Base-by-base conservation (phyloP, 2,797 vertebrate genomes). In the Muscicapa striata region DNA sequence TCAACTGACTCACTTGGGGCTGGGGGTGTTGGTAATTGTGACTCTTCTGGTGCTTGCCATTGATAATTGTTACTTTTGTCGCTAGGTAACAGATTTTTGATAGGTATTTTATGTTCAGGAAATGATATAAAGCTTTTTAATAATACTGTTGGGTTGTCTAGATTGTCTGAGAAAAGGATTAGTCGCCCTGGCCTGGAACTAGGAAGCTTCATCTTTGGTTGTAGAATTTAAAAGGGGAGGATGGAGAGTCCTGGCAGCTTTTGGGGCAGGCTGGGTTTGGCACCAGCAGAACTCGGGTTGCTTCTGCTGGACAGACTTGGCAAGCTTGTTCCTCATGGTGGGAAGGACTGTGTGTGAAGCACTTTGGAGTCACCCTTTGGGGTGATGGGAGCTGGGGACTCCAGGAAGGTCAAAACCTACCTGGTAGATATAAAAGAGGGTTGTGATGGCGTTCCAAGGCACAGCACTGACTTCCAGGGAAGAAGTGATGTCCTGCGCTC, bases 101-200 rank as follows among this genome's bases (percentile, higher is more conserved):
- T 95, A 96, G 73, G 84, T 63, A 82, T 97, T 90, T 97, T 95
- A 75, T 93, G 92, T 97, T 95, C 95, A 83, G 84, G 96, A 97
- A 97, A 97, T 17, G 80, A 94, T 88, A 94, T 91, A 95, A 97
- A 97, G 62, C 80, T 95, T 98, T 97, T 96, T 94, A 70, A 86
- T 96, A 95, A 83, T 84, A 19, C 15, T 79, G 36, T 69, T 90
- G 45, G 76, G 40, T 92, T 95, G 89, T 93, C 70, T 86, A 30
- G 38, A 16, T 40, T 63, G 90, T 77, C 15, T 36, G 57, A 85
- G 69, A 32, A 84, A 30, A 73, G 15, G 23, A 27, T 57, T 62
- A 46, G 24, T 48, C 2, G 3, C 24, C 27, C 22, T 67, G 26
- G 26, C 64, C 58, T 55, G 72, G 76, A 38, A 84, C 41, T 16